These are phyloP conservation scores for Rattus rattus DNA, from an alignment of 2,113 vertebrate species.

Conservation along the genomic window DNA sequence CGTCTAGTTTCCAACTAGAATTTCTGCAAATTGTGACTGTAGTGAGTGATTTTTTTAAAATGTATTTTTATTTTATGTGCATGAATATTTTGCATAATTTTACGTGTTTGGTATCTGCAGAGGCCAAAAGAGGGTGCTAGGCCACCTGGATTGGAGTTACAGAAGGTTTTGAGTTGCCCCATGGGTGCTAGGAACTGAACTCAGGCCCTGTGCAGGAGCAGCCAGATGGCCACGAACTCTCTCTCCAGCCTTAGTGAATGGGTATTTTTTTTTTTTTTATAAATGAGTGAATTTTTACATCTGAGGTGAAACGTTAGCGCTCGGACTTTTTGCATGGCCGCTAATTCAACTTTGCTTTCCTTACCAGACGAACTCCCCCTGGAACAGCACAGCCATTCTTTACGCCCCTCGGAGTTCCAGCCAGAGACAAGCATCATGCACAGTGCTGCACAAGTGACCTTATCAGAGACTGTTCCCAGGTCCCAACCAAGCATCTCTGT, in stretches of 20 bases:
- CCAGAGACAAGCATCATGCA: constrained; percentile 73
- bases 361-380: constrained; percentile 83
- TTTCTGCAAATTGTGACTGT: background rate
- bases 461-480: constrained; percentile 83
- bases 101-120: background rate
- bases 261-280: background rate
- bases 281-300: background rate
- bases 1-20: background rate
- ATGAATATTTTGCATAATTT: background rate
- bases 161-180: background rate
- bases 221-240: background rate
- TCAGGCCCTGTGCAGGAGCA: background rate
- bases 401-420: constrained; percentile 77
- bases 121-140: background rate
- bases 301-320: fast-evolving
- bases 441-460: constrained; percentile 84
- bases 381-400: constrained; percentile 82
- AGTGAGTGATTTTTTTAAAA: background rate
- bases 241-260: background rate
- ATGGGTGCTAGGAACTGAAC: background rate
- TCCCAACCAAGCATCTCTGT: constrained; percentile 79
- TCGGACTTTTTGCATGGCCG: background rate
- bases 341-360: constrained; percentile 64
- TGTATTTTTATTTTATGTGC: background rate
- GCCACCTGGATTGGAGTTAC: background rate